These are phyloP conservation scores for Eptesicus fuscus DNA, from an alignment of 2,113 vertebrate species.

Conservation along the genomic window DNA sequence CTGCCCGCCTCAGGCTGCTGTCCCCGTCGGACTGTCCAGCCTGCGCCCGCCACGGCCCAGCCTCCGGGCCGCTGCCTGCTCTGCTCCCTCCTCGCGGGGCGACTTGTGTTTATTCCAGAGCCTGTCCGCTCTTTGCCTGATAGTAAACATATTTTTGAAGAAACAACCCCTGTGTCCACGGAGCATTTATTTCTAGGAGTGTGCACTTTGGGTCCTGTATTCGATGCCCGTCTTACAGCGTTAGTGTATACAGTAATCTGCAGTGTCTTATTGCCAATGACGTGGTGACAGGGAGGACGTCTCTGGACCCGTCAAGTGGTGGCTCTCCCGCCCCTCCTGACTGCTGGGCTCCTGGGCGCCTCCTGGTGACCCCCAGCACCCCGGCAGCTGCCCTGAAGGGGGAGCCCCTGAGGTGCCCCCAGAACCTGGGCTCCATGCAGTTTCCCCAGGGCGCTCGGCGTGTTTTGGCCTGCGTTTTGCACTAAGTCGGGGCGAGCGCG, in stretches of 20 bases:
- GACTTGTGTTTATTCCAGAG: not conserved
- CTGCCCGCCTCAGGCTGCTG: not conserved
- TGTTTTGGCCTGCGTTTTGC: not conserved
- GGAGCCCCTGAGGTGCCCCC: not conserved
- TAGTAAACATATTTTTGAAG: slow-evolving; percentile 69
- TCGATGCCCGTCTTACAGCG: not conserved
- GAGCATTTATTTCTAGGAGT: slow-evolving; percentile 1
- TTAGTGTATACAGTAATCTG: not conserved
- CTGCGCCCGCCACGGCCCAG: too few species aligned
- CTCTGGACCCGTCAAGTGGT: not conserved
- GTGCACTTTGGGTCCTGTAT: not conserved
- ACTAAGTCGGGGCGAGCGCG: rapidly evolving
- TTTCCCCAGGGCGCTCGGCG: too few species aligned
- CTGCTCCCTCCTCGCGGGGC: not conserved
- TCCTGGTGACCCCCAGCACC: rapidly evolving
- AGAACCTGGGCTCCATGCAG: not conserved
- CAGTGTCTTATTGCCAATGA: not conserved
- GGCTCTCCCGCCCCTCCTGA: not conserved
- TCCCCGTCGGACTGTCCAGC: not conserved
- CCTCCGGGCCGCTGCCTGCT: not conserved
- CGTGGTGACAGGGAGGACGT: not conserved
- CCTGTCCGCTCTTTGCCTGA: not conserved
- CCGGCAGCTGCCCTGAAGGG: rapidly evolving
- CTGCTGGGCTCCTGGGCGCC: too few species aligned
- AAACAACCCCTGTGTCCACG: not conserved